Conservation (phyloP, 2,888 invertebrate genomes). For the Octonoba sinensis region DNA sequence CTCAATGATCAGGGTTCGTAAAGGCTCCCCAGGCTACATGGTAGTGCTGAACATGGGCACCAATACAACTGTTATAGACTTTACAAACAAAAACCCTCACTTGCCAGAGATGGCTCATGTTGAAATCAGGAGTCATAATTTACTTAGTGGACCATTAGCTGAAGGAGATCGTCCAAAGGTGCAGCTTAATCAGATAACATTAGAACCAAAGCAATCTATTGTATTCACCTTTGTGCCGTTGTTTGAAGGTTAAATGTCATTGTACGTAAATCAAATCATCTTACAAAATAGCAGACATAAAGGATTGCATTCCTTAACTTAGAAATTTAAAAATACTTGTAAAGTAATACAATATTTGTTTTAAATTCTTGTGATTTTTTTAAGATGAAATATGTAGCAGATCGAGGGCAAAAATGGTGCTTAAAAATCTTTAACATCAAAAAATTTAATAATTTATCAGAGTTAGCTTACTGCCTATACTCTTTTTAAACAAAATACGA, state of each 20-base stretch:
- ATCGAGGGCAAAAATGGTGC: no score
- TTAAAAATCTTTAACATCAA: no score
- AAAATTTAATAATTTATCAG: no score
- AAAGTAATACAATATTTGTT: no score
- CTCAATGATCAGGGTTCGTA: constrained; percentile 63
- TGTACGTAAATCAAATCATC: not conserved
- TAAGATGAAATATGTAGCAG: no score
- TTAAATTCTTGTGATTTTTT: no score
- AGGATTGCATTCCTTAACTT: no score
- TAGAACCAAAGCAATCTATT: constrained; percentile 55
- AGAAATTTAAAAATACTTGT: no score
- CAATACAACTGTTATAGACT: constrained; percentile 74
- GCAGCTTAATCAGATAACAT: constrained; percentile 26
- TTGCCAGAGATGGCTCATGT: constrained; percentile 55
- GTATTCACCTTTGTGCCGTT: constrained; percentile 62
- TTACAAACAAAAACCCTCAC: constrained; percentile 68
- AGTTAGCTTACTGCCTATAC: no score
- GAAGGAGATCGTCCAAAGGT: constrained; percentile 59
- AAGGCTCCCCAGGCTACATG: constrained; percentile 75
- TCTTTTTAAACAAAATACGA: no score
- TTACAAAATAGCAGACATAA: no score
- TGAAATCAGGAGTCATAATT: constrained; percentile 48
- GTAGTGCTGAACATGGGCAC: constrained; percentile 79
- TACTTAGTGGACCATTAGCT: constrained; percentile 25
- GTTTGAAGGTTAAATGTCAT: constrained; percentile 31